Conservation (phyloP, 2,888 invertebrate species). For the Aphodius granarius region DNA sequence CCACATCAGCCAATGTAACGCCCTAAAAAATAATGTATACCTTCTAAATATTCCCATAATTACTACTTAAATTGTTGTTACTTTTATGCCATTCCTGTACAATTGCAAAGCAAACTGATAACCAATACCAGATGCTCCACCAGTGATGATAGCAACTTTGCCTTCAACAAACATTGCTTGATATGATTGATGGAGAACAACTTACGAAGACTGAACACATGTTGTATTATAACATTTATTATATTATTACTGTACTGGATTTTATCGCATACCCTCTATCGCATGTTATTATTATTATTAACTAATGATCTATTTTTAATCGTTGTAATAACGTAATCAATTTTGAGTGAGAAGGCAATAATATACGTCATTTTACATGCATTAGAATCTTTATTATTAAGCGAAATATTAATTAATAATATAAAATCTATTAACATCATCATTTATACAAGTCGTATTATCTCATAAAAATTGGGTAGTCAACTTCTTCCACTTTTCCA, state of each 20-base stretch:
- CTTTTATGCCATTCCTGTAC: background rate
- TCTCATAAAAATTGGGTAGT: background rate
- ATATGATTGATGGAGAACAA: background rate
- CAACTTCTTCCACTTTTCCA: too few species aligned
- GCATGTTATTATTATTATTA: background rate
- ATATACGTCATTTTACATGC: too few species aligned
- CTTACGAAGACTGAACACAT: background rate
- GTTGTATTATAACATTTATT: background rate
- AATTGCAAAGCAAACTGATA: background rate
- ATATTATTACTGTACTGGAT: too few species aligned
- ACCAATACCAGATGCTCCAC: slow-evolving; percentile 3
- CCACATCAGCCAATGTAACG: background rate
- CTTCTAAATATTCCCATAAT: background rate
- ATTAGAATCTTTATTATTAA: too few species aligned
- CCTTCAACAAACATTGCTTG: background rate
- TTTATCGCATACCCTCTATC: background rate
- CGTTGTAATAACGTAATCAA: background rate
- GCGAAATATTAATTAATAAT: too few species aligned
- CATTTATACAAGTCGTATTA: background rate
- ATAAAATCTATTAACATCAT: too few species aligned
- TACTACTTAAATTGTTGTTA: background rate
- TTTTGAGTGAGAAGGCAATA: too few species aligned
- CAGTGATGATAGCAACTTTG: slow-evolving; percentile 6
- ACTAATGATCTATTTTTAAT: background rate
- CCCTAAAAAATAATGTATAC: background rate